Evolutionary conservation across 2,888 invertebrate genomes (phyloP).

Genomic region (Drosophila nr. fundita): DNA sequence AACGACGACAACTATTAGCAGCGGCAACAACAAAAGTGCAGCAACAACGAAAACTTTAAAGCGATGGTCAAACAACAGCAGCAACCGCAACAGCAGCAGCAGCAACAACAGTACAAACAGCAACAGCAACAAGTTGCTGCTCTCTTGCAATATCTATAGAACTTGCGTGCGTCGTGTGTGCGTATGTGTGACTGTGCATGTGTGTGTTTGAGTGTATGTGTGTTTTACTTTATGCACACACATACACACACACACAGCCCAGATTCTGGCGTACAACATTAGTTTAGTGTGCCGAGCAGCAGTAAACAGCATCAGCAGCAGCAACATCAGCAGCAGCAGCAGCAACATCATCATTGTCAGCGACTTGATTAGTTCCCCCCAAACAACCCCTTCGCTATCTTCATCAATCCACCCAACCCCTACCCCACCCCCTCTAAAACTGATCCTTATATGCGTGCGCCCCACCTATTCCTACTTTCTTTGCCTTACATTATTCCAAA

Average conservation of each 20-base stretch:
- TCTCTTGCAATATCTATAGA: conserved; percentile 13
- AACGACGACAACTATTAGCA: conserved; percentile 52
- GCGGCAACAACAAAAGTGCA: conserved; percentile 63
- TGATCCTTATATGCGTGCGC: not conserved
- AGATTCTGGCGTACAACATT: conserved; percentile 17
- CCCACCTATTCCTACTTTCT: conserved; percentile 37
- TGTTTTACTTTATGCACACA: conserved; percentile 13
- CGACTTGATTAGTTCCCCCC: conserved; percentile 53
- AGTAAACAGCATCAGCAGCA: conserved; percentile 17
- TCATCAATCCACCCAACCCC: not conserved
- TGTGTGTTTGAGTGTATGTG: conserved; percentile 19
- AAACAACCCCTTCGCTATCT: conserved; percentile 10
- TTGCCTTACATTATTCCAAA: conserved; percentile 54
- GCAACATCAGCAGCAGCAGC: conserved; percentile 58
- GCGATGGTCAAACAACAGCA: conserved; percentile 17
- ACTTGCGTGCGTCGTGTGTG: conserved; percentile 41
- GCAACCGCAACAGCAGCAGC: conserved; percentile 27
- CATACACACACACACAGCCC: conserved; percentile 21
- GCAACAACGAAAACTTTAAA: conserved; percentile 36
- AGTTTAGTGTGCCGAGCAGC: conserved; percentile 47
- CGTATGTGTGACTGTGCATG: conserved; percentile 21
- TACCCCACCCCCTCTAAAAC: not conserved
- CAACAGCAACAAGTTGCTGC: conserved; percentile 42
- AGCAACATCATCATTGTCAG: conserved; percentile 80
- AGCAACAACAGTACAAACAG: conserved; percentile 32